Base-by-base conservation (phyloP, 2,888 invertebrate genomes). In the Slavum lentiscoides region DNA sequence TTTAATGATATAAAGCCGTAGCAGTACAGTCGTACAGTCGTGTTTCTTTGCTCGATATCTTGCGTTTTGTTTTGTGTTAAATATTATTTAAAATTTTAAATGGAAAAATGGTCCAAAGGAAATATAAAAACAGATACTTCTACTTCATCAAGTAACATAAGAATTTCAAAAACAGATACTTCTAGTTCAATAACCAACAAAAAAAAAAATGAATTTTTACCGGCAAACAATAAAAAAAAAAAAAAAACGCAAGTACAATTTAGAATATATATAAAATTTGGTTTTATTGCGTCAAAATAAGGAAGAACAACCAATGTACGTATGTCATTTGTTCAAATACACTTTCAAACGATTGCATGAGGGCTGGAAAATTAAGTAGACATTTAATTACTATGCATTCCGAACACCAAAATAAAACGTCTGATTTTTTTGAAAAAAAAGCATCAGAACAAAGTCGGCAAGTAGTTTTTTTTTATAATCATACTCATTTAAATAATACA, bases 361-460 rank as follows among this genome's bases (percentile, higher is more conserved):
- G 67, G 9, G 21, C 67, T 49, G 67, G 49, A 67, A 67, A n/a
- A n/a, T n/a, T n/a, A n/a, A n/a, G n/a, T n/a, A n/a, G n/a, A n/a
- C n/a, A n/a, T n/a, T n/a, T n/a, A 67, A 67, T 67, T 67, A 49
- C 49, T 49, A 49, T 49, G 49, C 67, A 67, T 21, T 49, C 21
- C 67, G 43, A 67, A 67, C 11, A 67, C 67, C 67, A 67, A 67
- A 67, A 67, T 67, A 49, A n/a, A n/a, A n/a, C n/a, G n/a, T n/a
- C n/a, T n/a, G n/a, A n/a, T n/a, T 67, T 67, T 67, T 67, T 67
- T 49, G 67, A 67, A 67, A 49, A 43, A 67, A 67, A 67, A 49
- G 67, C 67, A 67, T 67, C 67, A 67, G 67, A 67, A 67, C 49
- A 67, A 67, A 49, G 49, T 49, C 43, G 67, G 49, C 67, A 67